Percentiles rank a stretch among this genome's conserved stretches.
Conservation (phyloP, 1,140 invertebrate species). For the silkworm (Bombyx mori) region DNA sequence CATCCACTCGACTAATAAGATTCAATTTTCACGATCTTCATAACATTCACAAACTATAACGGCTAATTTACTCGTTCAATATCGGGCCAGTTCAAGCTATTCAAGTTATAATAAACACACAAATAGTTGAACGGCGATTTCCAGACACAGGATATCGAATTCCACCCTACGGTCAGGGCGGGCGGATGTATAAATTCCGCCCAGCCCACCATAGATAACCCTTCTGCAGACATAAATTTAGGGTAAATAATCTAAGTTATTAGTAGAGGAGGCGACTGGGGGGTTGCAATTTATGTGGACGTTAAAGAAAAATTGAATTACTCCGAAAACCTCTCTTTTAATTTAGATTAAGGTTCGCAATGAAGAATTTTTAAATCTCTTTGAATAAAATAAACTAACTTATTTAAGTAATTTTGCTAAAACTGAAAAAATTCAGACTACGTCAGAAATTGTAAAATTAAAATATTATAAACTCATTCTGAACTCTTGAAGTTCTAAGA, state of each 20-base stretch:
- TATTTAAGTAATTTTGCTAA: too few species aligned
- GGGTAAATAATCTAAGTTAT: constrained; percentile 54
- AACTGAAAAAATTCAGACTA: too few species aligned
- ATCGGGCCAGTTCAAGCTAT: neutral
- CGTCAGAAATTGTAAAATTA: too few species aligned
- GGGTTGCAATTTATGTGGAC: constrained; percentile 10
- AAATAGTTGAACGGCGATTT: constrained; percentile 2
- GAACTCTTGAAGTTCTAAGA: too few species aligned
- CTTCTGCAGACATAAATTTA: constrained; percentile 33
- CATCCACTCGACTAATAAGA: too few species aligned
- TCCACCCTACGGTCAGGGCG: constrained; percentile 23
- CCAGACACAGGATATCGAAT: constrained; percentile 34
- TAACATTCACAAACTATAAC: neutral
- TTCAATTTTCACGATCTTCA: too few species aligned
- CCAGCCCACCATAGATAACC: constrained; percentile 41
- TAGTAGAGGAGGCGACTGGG: constrained; percentile 21
- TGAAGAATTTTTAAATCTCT: neutral
- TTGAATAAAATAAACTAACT: neutral
- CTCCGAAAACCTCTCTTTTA: neutral
- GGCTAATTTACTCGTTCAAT: too few species aligned
- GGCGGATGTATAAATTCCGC: constrained; percentile 42
- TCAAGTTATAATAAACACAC: neutral
- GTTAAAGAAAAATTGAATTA: neutral
- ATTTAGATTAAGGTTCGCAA: neutral
- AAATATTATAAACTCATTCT: too few species aligned